Percentiles rank a stretch among this genome's conserved stretches.
Evolutionary conservation across 2,888 invertebrate species (phyloP).

Genomic region (Stratiomys singularior): DNA sequence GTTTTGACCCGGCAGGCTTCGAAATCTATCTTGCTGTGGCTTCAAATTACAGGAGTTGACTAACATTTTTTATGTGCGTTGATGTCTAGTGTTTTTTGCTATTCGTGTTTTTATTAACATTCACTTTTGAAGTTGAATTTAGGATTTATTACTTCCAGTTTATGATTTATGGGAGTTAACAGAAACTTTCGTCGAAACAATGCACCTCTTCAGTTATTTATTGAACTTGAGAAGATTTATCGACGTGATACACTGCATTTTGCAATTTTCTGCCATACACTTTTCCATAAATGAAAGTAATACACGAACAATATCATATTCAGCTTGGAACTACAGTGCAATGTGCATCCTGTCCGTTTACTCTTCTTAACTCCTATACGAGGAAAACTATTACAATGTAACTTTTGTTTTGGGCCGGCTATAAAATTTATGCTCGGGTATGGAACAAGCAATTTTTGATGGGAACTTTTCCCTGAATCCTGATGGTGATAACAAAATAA

Average conservation of each 20-base stretch:
- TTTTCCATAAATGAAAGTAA: conserved; percentile 12
- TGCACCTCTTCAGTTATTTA: conserved; percentile 52
- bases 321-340: neutral
- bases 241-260: conserved; percentile 39
- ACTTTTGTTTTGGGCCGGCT: neutral
- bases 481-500: conserved; percentile 9
- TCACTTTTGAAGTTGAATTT: conserved; percentile 50
- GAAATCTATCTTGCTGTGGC: neutral
- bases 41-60: neutral
- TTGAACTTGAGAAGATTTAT: conserved; percentile 51
- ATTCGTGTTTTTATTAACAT: conserved; percentile 50
- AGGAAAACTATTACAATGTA: neutral
- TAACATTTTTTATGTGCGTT: neutral
- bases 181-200: conserved; percentile 52
- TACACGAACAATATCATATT: neutral
- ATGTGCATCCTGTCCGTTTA: neutral
- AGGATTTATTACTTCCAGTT: conserved; percentile 49
- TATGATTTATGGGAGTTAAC: conserved; percentile 49
- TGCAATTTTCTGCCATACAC: conserved; percentile 36
- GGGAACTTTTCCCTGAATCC: neutral
- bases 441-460: neutral
- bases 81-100: conserved; percentile 24
- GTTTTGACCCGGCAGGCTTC: neutral
- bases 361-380: neutral
- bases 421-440: neutral